Conservation (phyloP, 2,888 invertebrate species). For the Torymus texanus region DNA sequence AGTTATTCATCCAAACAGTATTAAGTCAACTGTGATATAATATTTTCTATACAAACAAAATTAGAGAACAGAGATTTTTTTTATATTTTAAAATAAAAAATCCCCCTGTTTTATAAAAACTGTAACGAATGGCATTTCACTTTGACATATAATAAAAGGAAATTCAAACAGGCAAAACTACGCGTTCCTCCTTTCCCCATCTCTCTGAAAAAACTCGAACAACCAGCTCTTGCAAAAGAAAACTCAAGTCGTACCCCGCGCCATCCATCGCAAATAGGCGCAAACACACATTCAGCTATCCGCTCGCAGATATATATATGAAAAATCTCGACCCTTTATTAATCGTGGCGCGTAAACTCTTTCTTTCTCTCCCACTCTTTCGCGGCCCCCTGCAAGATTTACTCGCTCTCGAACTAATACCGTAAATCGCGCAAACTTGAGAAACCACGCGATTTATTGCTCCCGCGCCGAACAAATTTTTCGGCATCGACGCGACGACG, state of each 20-base stretch:
- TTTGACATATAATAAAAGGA: too few relatives aligned
- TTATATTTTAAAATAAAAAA: too few relatives aligned
- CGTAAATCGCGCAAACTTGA: slow-evolving; percentile 49
- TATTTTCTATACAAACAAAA: too few relatives aligned
- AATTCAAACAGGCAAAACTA: too few relatives aligned
- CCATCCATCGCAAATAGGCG: slow-evolving; percentile 36
- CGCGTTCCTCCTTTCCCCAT: too few relatives aligned
- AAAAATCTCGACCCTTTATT: slow-evolving; percentile 50
- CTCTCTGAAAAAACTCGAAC: too few relatives aligned
- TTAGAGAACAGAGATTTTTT: too few relatives aligned
- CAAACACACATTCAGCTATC: background rate
- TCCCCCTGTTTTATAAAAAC: too few relatives aligned
- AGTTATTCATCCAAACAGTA: too few relatives aligned
- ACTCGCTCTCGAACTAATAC: slow-evolving; percentile 46
- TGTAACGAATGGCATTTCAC: too few relatives aligned
- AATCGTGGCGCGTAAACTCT: slow-evolving; percentile 5
- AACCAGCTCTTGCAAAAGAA: background rate
- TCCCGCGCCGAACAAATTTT: background rate
- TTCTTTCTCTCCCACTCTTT: too few relatives aligned
- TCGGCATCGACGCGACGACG: slow-evolving; percentile 1
- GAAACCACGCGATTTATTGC: slow-evolving; percentile 25
- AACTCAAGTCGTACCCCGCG: background rate
- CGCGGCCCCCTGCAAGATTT: slow-evolving; percentile 1
- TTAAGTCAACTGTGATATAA: too few relatives aligned
- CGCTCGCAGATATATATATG: slow-evolving; percentile 26